Percentiles rank a stretch among this genome's conserved stretches.
Conservation (phyloP, 2,113 vertebrate species). For the Nyctereutes procyonoides region DNA sequence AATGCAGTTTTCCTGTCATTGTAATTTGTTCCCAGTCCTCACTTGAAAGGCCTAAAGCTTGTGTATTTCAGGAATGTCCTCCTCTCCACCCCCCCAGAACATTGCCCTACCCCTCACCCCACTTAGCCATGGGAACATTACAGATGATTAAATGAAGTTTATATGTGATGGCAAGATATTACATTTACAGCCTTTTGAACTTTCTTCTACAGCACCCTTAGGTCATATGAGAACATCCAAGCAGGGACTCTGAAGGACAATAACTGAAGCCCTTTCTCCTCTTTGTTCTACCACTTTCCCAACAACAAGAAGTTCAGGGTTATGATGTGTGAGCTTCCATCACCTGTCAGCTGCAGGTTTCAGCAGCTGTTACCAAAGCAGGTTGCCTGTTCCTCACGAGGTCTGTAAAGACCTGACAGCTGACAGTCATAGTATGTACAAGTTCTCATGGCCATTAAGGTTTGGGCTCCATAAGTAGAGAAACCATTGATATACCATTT, state of each 20-base stretch:
- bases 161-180: background rate
- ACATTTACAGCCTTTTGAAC: background rate
- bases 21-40: background rate
- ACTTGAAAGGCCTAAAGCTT: constrained; percentile 11
- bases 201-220: background rate
- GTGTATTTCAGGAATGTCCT: background rate
- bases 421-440: background rate
- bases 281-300: background rate
- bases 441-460: background rate
- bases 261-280: background rate
- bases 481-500: background rate
- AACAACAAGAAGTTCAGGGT: background rate
- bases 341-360: rapidly evolving
- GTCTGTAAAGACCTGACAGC: background rate
- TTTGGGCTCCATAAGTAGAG: background rate
- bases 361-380: background rate
- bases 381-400: background rate
- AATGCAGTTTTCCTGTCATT: background rate
- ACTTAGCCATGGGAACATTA: background rate
- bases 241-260: background rate
- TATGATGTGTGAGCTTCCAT: rapidly evolving
- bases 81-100: rapidly evolving
- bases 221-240: background rate
- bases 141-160: background rate
- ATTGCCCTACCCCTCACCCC: background rate